phyloP scores from a whole-genome alignment of 2,888 invertebrate genomes.

The Andrena minutula region DNA sequence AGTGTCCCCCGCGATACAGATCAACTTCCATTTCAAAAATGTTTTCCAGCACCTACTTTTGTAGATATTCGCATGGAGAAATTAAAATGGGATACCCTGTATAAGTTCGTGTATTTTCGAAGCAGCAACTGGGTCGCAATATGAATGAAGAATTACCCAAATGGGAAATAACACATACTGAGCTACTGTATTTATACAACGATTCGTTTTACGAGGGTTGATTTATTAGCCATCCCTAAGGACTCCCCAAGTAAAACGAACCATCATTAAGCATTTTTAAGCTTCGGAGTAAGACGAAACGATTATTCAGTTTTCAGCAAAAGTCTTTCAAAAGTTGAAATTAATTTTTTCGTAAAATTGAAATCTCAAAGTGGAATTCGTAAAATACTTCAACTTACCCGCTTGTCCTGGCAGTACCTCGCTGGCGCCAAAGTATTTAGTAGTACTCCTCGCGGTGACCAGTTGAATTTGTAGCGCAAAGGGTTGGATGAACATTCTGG shows the following conservation, averaged over 20 bases:
- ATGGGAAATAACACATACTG: too few relatives aligned
- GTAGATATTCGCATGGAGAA: too few relatives aligned
- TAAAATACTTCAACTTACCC: constrained; percentile 86
- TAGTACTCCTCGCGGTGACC: constrained; percentile 98
- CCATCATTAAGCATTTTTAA: not conserved
- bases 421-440: constrained; percentile 96
- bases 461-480: constrained; percentile 96
- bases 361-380: not conserved
- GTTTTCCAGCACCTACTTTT: too few relatives aligned
- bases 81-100: too few relatives aligned
- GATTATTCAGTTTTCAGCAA: not conserved
- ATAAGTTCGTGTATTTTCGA: too few relatives aligned
- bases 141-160: too few relatives aligned
- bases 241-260: too few relatives aligned
- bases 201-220: not conserved
- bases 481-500: constrained; percentile 98
- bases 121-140: too few relatives aligned
- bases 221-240: too few relatives aligned
- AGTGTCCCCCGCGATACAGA: too few relatives aligned
- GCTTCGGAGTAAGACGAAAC: not conserved
- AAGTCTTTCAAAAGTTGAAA: not conserved
- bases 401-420: constrained; percentile 93
- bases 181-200: not conserved
- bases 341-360: not conserved
- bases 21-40: too few relatives aligned